A percentile compares a stretch with the other conserved stretches of the same genome.
Evolutionary conservation across 2,888 invertebrate species (phyloP).

Genomic region (Dyspetes luteomarginatus): DNA sequence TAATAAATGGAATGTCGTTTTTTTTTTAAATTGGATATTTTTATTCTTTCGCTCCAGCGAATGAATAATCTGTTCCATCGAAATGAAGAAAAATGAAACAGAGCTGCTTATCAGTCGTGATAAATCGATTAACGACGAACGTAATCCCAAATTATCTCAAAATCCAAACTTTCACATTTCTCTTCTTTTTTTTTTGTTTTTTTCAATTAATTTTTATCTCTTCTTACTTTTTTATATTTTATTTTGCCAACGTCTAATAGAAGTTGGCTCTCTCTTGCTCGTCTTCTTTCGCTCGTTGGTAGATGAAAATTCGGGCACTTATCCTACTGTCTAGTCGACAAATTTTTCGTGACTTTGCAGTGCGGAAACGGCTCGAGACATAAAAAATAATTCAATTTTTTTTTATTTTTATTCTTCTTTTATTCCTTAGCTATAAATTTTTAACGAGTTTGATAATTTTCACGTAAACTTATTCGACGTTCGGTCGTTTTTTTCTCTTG

Average conservation of each 20-base stretch:
- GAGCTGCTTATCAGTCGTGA: neutral
- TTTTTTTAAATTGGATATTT: too few relatives aligned
- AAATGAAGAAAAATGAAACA: constrained; percentile 22
- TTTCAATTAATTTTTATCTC: neutral
- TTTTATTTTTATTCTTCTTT: neutral
- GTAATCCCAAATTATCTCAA: constrained; percentile 19
- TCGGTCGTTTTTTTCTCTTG: neutral
- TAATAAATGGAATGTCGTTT: constrained; percentile 55
- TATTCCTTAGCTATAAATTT: neutral
- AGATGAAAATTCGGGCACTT: constrained; percentile 78
- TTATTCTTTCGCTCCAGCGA: too few relatives aligned
- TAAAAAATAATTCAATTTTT: neutral
- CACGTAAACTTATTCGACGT: neutral
- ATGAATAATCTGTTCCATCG: constrained; percentile 28
- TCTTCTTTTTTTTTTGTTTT: neutral
- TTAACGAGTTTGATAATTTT: too few relatives aligned
- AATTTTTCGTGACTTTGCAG: constrained; percentile 70
- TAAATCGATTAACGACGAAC: constrained; percentile 22
- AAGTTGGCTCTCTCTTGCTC: constrained; percentile 66
- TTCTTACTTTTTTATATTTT: constrained; percentile 12
- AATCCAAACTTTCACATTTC: neutral
- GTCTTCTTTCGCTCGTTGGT: constrained; percentile 81
- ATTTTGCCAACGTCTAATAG: constrained; percentile 78
- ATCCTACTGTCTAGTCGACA: constrained; percentile 79
- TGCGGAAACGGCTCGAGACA: constrained; percentile 81